These are phyloP conservation scores for Melinaea marsaeus DNA, from an alignment of 2,888 invertebrate genomes.

Conservation along the genomic window DNA sequence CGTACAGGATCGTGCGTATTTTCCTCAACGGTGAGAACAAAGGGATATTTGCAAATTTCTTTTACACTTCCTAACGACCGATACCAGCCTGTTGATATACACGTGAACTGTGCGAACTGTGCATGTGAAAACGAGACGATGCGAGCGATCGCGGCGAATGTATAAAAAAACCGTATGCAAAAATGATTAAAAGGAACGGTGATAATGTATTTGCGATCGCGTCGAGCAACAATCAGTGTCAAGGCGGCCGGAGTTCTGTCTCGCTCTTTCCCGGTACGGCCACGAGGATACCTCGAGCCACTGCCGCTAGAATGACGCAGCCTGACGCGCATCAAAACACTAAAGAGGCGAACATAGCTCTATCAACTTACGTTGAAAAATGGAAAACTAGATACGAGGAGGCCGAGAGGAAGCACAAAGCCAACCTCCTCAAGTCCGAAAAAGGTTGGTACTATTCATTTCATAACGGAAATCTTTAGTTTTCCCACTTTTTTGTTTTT, in stretches of 20 bases:
- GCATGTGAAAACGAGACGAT: constrained; percentile 64
- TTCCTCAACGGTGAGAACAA: constrained; percentile 70
- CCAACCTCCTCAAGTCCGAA: constrained; percentile 82
- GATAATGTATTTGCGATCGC: constrained; percentile 77
- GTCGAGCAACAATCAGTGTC: constrained; percentile 74
- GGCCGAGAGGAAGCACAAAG: constrained; percentile 82
- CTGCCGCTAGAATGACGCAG: constrained; percentile 73
- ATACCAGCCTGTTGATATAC: constrained; percentile 72
- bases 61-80: constrained; percentile 47
- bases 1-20: constrained; percentile 54
- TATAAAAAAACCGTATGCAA: constrained; percentile 69
- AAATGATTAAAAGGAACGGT: constrained; percentile 77
- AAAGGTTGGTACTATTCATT: constrained; percentile 77
- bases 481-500: constrained; percentile 39
- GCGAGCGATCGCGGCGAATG: constrained; percentile 63
- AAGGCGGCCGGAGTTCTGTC: constrained; percentile 68
- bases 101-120: constrained; percentile 50
- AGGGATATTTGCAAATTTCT: constrained; percentile 57
- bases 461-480: constrained; percentile 37
- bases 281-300: constrained; percentile 74
- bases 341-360: constrained; percentile 70
- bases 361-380: constrained; percentile 74
- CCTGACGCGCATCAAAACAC: constrained; percentile 71
- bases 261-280: constrained; percentile 64
- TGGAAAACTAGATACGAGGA: constrained; percentile 86